Evolutionary conservation across 2,113 vertebrate genomes (phyloP), one percentile per base, ranked within the genome.

Genomic region (Hystrix brachyura): DNA sequence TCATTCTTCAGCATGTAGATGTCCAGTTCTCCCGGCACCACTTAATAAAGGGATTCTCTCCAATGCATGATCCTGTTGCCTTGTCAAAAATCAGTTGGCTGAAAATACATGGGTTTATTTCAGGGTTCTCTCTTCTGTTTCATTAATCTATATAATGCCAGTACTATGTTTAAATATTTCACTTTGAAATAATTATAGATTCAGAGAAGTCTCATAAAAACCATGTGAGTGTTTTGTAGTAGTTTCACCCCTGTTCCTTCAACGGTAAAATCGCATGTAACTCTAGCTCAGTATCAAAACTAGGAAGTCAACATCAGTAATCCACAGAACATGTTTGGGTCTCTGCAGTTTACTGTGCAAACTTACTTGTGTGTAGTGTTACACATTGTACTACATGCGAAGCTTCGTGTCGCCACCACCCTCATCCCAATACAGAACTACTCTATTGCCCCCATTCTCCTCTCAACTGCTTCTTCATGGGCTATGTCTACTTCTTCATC

Each of bases 141-240:
- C 51, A 23, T 46, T 55, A 38, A 27, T 55, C 8, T 78, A 23
- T 4, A 1, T 25, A 78, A 78, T 65, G 34, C 9, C 9, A 57
- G 5, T 19, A 64, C 15, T 13, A 53, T 43, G 15, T 21, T 65
- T 38, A 71, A 76, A 7, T 1, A 48, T 34, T 80, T 82, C 69
- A 60, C 82, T 87, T 81, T 71, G 55, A 94, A 85, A 91, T 93
- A 51, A 71, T 81, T 67, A 34, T 8, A 34, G 53, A 51, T 79
- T 51, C 23, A 57, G 25, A 48, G 46, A 95, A 67, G n/a, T 48
- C 89, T 1, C 48, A 72, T 59, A 38, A 82, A 55, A 48, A 6
- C 25, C 46, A 62, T 11, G 9, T 4, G 1, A 23, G 55, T 83
- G 7, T 32, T 78, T 57, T 51, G 15, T 0, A 0, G 1, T 8